Percentiles rank a stretch among this genome's conserved stretches.
Conservation (phyloP, 2,113 vertebrate species). For the Isurus oxyrinchus region DNA sequence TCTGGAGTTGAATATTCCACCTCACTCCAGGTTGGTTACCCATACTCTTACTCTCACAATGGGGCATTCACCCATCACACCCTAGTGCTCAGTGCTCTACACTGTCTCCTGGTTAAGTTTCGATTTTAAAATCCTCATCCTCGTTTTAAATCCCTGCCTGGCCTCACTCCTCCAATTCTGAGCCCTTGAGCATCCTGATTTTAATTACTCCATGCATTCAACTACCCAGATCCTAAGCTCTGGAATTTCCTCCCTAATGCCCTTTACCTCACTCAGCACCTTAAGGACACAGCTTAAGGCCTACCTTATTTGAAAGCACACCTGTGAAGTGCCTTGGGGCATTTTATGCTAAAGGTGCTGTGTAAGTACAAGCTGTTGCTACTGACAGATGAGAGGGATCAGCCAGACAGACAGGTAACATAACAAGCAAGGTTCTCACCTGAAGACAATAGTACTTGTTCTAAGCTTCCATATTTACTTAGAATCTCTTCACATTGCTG, state of each 20-base stretch:
- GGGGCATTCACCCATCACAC: no score
- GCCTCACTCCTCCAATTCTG: not conserved
- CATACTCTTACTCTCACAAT: not conserved
- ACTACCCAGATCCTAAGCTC: not conserved
- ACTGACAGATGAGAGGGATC: not conserved
- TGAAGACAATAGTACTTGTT: constrained; percentile 54
- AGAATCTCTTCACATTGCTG: constrained; percentile 54
- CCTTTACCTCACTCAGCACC: no score
- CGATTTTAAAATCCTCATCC: not conserved
- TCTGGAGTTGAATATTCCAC: no score
- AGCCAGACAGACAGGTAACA: not conserved
- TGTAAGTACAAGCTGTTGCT: not conserved
- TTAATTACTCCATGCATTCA: not conserved
- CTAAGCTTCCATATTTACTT: constrained; percentile 51
- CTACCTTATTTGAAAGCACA: not conserved
- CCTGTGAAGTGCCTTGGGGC: not conserved
- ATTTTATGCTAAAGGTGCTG: not conserved
- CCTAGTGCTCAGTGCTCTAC: no score
- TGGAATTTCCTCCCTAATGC: not conserved
- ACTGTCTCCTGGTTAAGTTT: no score
- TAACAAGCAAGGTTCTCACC: constrained; percentile 39
- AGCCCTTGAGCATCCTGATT: not conserved
- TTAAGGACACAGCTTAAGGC: no score
- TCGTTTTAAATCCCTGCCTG: not conserved
- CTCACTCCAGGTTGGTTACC: no score